Base-by-base conservation (phyloP, 2,888 invertebrate species). In the Aromia moschata region DNA sequence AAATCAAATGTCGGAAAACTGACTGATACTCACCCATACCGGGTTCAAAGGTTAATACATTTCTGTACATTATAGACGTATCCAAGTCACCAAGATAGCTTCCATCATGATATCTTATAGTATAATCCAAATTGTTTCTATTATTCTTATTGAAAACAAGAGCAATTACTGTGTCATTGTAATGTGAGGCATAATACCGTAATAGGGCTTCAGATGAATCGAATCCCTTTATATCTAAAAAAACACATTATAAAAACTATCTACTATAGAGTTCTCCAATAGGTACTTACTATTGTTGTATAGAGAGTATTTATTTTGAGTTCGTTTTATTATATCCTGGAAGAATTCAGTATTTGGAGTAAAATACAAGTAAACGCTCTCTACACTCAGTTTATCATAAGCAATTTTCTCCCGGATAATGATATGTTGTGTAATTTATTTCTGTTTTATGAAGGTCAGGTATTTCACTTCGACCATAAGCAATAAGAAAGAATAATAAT, bases 381-480 rank as follows among this genome's bases (percentile, higher is more conserved):
- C 62, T 18, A 70, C 59, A 31, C 64, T 57, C 16, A 68, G 55
- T 30, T 54, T 45, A 2, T 58, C 45, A 33, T 68, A 62, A 2
- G 36, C 4, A 4, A 68, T 60, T 3, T 45, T 40, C 12, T 64
- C n/a, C 17, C n/a, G 60, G 47, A 1, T 69, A 59, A 51, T 67
- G 64, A 58, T 76, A 75, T 2, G 74, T 75, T 0, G 78, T 68
- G 14, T 68, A 63, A 11, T 67, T 64, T 14, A 78, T 60, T 52
- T 72, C 73, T 7, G 62, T 43, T 66, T 77, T 79, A n/a, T 71
- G 73, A n/a, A 80, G 63, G 1, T 70, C 71, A 14, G 62, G 66
- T 11, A 80, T 68, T 70, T 79, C 69, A n/a, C 76, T 73, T 62
- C 79, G 65, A 14, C 68, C 75, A 65, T 76, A 79, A 12, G 77